Base-by-base conservation (phyloP, 1,140 invertebrate genomes). In the Aphelinus certus region DNA sequence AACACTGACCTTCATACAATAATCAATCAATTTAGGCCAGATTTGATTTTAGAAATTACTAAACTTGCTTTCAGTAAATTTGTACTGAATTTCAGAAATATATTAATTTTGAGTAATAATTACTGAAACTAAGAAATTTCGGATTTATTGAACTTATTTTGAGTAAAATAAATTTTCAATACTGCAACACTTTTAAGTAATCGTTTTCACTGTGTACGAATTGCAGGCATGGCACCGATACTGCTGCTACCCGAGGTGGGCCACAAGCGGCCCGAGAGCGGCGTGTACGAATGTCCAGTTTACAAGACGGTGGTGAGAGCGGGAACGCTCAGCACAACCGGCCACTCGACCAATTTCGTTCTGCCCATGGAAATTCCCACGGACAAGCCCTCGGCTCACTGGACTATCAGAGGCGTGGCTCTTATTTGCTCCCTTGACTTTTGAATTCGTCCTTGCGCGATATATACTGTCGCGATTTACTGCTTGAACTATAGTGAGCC, bases 341-440 rank as follows among this genome's bases (percentile, higher is more conserved):
- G 94, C 45, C 91, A 95, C 83, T 95, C 94, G 1, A 94, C 94
- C 3, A 95, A 95, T 86, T 95, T 93, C 83, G 92, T 96, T 10
- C 83, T 95, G 72, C 89, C 91, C 9, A 91, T 95, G 64, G 90
- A 92, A 75, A 86, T 96, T 47, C 89, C 91, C 1, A 92, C 90
- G 2, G 82, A 89, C 42, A 87, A 91, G 78, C 85, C 89, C 0
- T 89, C 91, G 72, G 83, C 88, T 47, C 93, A 95, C 80, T 96
- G 94, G 94, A 93, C 94, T 60, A 93, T 94, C 83, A 84, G 93
- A 55, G 94, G 94, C 1, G 93, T 94, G 0, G 94, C 94, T 0
- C 80, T 94, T 7, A 90, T 95, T 71, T 95, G 93, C 78, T 93
- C 94, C 45, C 84, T 95, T 0, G 91, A 95, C 85, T 93, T 93